These are phyloP conservation scores for Squalus acanthias DNA, from an alignment of 2,797 vertebrate genomes.

Conservation along the genomic window DNA sequence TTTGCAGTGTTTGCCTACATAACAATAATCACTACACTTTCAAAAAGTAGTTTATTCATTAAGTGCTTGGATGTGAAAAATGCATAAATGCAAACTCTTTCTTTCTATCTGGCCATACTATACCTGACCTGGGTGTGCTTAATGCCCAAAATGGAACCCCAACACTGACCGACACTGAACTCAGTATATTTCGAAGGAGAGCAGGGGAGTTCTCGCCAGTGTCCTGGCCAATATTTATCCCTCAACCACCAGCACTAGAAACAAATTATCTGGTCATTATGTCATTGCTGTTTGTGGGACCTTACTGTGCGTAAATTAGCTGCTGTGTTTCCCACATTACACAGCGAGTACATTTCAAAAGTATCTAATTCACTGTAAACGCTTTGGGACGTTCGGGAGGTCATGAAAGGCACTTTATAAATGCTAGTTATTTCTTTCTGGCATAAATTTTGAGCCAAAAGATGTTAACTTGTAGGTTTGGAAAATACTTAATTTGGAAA, in stretches of 20 bases:
- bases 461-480: not conserved
- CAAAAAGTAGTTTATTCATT: not conserved
- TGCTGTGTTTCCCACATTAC: not conserved
- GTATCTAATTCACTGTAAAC: not conserved
- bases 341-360: not conserved
- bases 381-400: not conserved
- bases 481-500: not conserved
- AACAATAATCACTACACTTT: not conserved
- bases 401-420: not conserved
- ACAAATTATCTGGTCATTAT: not conserved
- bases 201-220: too few relatives aligned
- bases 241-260: not conserved
- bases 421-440: not conserved
- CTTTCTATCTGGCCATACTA: not conserved
- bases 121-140: too few relatives aligned
- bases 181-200: not conserved
- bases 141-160: not conserved
- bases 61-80: not conserved
- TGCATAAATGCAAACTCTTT: not conserved
- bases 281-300: not conserved
- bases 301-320: not conserved
- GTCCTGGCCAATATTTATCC: not conserved
- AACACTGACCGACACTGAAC: not conserved
- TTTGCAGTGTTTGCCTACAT: not conserved
- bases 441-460: not conserved